Base-by-base conservation (phyloP, 2,888 invertebrate genomes). In the Notodromas monacha region DNA sequence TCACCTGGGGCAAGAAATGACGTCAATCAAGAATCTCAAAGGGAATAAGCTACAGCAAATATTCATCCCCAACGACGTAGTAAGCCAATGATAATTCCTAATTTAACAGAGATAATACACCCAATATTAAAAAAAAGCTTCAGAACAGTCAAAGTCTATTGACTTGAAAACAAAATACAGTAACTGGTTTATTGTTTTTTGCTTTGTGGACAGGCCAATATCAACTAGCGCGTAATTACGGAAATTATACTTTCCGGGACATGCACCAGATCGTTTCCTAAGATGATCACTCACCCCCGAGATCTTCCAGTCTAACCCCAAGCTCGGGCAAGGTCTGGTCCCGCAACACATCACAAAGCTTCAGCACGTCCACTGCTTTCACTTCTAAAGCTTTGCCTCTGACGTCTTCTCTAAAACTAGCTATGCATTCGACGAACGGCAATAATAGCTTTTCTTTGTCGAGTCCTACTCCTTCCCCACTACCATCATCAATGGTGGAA, bases 261-360 rank as follows among this genome's bases (percentile, higher is more conserved):
- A 10, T 16, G 26, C 27, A 28, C 16, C 21, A n/a, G n/a, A n/a
- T n/a, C n/a, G n/a, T 29, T 12, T 26, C 15, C n/a, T 14, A 8
- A 16, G 16, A 21, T 14, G 12, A 29, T 30, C 16, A 27, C 16
- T 40, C 43, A 56, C 65, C 70, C 39, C 76, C 70, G 37, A 64
- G 64, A 47, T 96, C 96, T 51, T 96, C 92, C 5, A 96, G 55
- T 3, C 89, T 58, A 3, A 96, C 81, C 10, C 96, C 92, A 13
- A 89, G 57, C 39, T 68, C 67, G 0, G 92, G 89, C 39, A 96
- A 53, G 30, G 68, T 57, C 30, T 64, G 61, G 51, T 96, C 89
- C 2, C 96, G 56, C 26, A 96, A 54, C 32, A 51, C 52, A 51
- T 96, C 96, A 51, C 92, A 96, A 34, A 76, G 61, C 41, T 64